phyloP scores from a whole-genome alignment of 2,888 invertebrate species.

The Fragum sueziense region DNA sequence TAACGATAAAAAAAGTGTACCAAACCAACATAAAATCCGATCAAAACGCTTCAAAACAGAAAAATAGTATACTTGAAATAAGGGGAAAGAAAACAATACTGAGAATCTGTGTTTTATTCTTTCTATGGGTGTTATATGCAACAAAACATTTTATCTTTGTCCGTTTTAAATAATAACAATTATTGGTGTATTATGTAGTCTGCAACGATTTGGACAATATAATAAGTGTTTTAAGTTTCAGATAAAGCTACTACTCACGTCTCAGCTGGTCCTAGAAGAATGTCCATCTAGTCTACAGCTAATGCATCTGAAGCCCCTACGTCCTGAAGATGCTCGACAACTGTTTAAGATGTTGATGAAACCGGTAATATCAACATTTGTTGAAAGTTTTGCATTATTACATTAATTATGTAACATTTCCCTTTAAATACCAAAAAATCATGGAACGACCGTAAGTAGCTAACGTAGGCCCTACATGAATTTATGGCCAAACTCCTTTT shows the following conservation, averaged over 20 bases:
- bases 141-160: too few species aligned
- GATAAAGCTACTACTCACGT: not conserved
- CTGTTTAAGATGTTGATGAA: not conserved
- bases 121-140: too few species aligned
- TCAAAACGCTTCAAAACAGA: too few species aligned
- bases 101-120: too few species aligned
- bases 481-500: not conserved
- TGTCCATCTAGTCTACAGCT: not conserved
- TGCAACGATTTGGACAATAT: not conserved
- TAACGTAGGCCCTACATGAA: not conserved
- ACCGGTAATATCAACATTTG: too few species aligned
- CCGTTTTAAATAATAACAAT: too few species aligned
- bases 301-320: not conserved
- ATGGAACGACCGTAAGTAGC: not conserved
- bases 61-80: too few species aligned
- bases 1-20: too few species aligned
- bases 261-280: not conserved
- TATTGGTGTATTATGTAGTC: too few species aligned
- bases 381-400: too few species aligned
- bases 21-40: too few species aligned
- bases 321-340: not conserved
- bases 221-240: not conserved
- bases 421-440: not conserved
- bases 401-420: not conserved
- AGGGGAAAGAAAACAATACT: too few species aligned